A percentile compares a stretch with the other conserved stretches of the same genome.
These are phyloP conservation scores for Lydus trimaculatus DNA, from an alignment of 2,888 invertebrate genomes.

Conservation along the genomic window DNA sequence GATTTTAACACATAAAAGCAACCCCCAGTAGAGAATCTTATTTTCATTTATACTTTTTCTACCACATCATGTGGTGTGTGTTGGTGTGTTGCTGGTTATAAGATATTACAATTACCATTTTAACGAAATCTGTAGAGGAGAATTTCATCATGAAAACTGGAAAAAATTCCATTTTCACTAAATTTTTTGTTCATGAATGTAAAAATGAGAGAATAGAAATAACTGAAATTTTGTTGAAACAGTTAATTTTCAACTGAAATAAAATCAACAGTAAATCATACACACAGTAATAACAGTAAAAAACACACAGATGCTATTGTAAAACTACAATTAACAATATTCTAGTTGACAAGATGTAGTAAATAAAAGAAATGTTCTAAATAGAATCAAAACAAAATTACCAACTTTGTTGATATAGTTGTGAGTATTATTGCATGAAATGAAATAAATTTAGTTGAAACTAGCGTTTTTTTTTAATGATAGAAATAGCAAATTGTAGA, in stretches of 20 bases:
- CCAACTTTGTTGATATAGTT: background rate
- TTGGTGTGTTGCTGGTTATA: too few relatives aligned
- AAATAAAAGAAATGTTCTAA: background rate
- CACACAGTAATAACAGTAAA: background rate
- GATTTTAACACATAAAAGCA: slow-evolving; percentile 18
- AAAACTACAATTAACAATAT: background rate
- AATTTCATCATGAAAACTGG: background rate
- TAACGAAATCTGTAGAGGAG: background rate
- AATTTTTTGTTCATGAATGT: background rate
- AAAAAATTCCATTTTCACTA: background rate
- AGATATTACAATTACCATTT: background rate
- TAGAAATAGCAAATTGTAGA: background rate
- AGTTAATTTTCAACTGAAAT: background rate
- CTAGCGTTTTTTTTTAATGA: background rate
- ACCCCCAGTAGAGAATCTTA: slow-evolving; percentile 23
- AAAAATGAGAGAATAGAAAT: background rate
- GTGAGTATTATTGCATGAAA: background rate
- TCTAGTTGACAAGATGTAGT: background rate
- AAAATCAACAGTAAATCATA: background rate
- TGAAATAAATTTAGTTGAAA: too few relatives aligned
- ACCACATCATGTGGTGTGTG: background rate
- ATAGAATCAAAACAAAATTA: background rate
- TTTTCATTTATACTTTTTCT: slow-evolving; percentile 15
- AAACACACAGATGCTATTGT: background rate
- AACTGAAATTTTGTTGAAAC: background rate